These are phyloP conservation scores for Oreohelix idahoensis DNA, from an alignment of 1,140 invertebrate species.

Conservation along the genomic window DNA sequence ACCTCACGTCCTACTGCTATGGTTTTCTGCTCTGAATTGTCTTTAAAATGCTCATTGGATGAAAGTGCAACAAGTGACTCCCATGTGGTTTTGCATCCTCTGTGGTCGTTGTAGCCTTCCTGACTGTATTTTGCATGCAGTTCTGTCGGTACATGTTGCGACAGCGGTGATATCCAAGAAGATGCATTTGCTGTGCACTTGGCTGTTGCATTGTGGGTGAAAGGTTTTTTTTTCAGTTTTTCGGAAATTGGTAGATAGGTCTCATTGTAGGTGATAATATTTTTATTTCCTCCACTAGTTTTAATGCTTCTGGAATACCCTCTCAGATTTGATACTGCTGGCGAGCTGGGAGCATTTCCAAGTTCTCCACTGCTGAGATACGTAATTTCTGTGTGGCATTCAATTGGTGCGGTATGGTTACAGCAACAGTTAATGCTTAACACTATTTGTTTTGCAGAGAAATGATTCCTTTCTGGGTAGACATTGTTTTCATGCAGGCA, in stretches of 20 bases:
- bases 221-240: not conserved
- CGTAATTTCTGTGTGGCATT: not conserved
- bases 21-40: not conserved
- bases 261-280: not conserved
- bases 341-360: not conserved
- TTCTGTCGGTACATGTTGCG: too few relatives aligned
- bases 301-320: not conserved
- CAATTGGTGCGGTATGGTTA: not conserved
- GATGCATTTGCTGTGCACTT: not conserved
- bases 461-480: not conserved
- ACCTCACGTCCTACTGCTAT: too few relatives aligned
- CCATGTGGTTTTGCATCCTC: not conserved
- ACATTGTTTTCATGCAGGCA: not conserved
- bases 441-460: not conserved
- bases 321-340: not conserved
- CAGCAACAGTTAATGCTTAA: constrained; percentile 8
- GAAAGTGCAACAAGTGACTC: not conserved
- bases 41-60: not conserved
- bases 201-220: not conserved
- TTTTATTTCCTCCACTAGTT: not conserved
- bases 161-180: too few relatives aligned
- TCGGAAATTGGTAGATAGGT: not conserved
- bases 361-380: not conserved
- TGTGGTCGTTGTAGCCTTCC: not conserved
- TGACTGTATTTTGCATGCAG: too few relatives aligned